A percentile compares a stretch with the other conserved stretches of the same genome.
These are phyloP conservation scores for Cathartes aura DNA, from an alignment of 2,113 vertebrate genomes.

Conservation along the genomic window DNA sequence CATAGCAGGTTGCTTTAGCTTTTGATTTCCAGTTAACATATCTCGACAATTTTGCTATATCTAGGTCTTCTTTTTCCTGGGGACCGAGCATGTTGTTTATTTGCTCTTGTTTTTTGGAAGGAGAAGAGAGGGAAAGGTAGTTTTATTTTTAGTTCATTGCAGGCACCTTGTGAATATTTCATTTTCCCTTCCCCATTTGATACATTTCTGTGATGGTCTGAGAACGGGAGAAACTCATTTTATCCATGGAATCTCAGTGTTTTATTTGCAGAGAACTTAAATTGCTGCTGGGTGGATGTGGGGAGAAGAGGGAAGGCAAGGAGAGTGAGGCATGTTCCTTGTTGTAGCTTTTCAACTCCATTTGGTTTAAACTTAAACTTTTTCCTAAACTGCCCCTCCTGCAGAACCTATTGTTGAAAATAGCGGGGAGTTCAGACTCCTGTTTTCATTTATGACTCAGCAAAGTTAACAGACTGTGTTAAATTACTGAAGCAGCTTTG, in stretches of 20 bases:
- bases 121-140: neutral
- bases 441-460: constrained; percentile 32
- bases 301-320: neutral
- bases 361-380: neutral
- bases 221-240: neutral
- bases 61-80: neutral
- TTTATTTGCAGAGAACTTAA: neutral
- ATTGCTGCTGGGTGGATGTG: neutral
- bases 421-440: neutral
- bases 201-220: neutral
- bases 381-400: neutral
- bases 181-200: neutral
- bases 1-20: constrained; percentile 8
- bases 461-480: constrained; percentile 32
- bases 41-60: neutral
- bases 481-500: constrained; percentile 43
- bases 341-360: neutral
- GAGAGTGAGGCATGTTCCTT: neutral
- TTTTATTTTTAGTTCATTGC: neutral
- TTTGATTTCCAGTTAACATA: constrained; percentile 8
- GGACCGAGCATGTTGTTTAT: neutral
- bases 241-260: neutral
- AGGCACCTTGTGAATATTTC: neutral
- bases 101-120: neutral
- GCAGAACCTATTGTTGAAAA: neutral